Evolutionary conservation across 2,888 invertebrate genomes (phyloP), one percentile per base, ranked within the genome.

Genomic region (Cryptops parisi): DNA sequence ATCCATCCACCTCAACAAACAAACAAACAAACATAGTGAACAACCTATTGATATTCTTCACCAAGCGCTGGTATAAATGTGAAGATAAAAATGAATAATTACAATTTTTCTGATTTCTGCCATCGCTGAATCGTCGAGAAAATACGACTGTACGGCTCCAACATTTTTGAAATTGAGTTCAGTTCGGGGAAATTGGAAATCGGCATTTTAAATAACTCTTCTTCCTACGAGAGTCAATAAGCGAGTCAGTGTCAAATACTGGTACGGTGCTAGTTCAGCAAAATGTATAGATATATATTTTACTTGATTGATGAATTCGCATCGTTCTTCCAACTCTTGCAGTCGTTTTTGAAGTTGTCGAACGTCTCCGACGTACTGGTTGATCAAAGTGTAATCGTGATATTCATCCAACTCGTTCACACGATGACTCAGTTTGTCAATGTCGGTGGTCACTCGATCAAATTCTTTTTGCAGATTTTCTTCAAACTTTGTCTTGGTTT

Each of bases 401-500:
- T 89, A 89, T 61, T 84, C 81, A 65, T 88, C 82, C 62, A 91
- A 75, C 57, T 84, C 77, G 54, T 78, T 77, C 60, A 90, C 74
- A 61, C 81, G 80, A 6, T 87, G 82, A 48, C 80, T 74, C 65
- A 90, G 75, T 56, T 81, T 79, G 54, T 76, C 70, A 23, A 90
- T 77, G 63, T 83, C 80, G 45, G 74, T 71, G 62, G 82, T 82
- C 19, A 93, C 73, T 60, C 76, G 76, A 54, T 77, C 78, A 6
- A 84, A 80, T 59, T 79, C 79, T 48, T 74, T 74, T 58, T 79
- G 75, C 53, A 93, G 69, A 57, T 76, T 74, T 63, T 89, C 89
- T 71, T 94, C 93, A 68, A 90, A 82, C 60, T 84, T 80, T 58
- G 78, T 81, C 70, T 89, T 90, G 54, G 79, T 80, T 21, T 80